Evolutionary conservation across 2,797 vertebrate genomes (phyloP).

Genomic region (Chrosomus eos): DNA sequence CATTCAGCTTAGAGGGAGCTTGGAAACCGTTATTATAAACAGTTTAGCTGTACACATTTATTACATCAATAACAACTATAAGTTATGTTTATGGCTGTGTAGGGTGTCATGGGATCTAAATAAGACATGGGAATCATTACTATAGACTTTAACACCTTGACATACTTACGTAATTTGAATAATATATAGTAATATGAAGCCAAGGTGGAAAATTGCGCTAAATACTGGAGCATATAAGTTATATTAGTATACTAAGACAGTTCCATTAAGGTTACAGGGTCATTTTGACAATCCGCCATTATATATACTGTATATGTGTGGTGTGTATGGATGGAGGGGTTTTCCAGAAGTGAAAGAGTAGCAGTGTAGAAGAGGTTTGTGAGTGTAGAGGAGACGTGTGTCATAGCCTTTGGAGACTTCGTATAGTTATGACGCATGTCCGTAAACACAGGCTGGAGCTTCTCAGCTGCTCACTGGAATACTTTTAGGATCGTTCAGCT

Average conservation of each 20-base stretch:
- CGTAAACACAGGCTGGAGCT: conserved; percentile 33
- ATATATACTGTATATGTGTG: not conserved
- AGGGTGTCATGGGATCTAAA: conserved; percentile 62
- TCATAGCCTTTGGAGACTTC: conserved; percentile 46
- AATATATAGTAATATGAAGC: conserved; percentile 48
- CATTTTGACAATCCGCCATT: conserved; percentile 4
- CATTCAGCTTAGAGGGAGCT: not conserved
- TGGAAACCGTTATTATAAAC: conserved; percentile 35
- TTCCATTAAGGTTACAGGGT: conserved; percentile 10
- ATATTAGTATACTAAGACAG: conserved; percentile 19
- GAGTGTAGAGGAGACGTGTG: conserved; percentile 29
- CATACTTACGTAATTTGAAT: conserved; percentile 63
- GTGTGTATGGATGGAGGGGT: conserved; percentile 2
- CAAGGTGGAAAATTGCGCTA: conserved; percentile 46
- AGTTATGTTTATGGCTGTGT: conserved; percentile 58
- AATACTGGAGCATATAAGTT: conserved; percentile 37
- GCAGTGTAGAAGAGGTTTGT: conserved; percentile 16
- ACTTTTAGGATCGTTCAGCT: conserved; percentile 45
- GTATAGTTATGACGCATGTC: conserved; percentile 45
- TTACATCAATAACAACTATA: conserved; percentile 60
- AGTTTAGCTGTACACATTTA: conserved; percentile 60
- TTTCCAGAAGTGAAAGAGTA: conserved; percentile 17
- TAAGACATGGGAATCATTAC: conserved; percentile 61
- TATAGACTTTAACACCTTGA: conserved; percentile 57
- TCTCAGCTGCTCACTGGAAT: conserved; percentile 33